phyloP scores from a whole-genome alignment of 2,888 invertebrate genomes.

The Agrenia bidenticulata region DNA sequence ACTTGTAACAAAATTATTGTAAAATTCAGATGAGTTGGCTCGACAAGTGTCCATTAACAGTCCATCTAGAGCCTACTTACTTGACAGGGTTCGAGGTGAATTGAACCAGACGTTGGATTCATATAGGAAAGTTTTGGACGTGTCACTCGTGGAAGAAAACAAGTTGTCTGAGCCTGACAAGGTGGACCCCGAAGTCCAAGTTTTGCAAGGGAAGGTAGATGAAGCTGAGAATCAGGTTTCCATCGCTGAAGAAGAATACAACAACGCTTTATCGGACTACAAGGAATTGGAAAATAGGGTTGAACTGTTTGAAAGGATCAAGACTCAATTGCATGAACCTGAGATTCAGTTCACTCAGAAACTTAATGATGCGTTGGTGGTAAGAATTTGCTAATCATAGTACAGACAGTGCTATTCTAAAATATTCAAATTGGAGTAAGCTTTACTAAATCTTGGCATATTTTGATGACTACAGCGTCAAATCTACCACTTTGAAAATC shows the following conservation, averaged over 20 bases:
- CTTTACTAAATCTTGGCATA: background rate
- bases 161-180: slow-evolving; percentile 5
- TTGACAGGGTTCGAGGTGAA: slow-evolving; percentile 33
- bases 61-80: slow-evolving; percentile 28
- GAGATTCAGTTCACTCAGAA: slow-evolving; percentile 28
- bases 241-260: slow-evolving; percentile 18
- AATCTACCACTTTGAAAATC: slow-evolving; percentile 32
- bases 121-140: slow-evolving; percentile 26
- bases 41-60: slow-evolving; percentile 28
- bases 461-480: slow-evolving; percentile 31
- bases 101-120: slow-evolving; percentile 32
- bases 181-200: slow-evolving; percentile 29
- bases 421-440: background rate
- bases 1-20: too few species aligned
- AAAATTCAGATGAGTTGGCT: slow-evolving; percentile 28
- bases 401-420: too few species aligned
- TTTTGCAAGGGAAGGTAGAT: slow-evolving; percentile 23
- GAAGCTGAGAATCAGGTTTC: slow-evolving; percentile 16
- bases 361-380: slow-evolving; percentile 30
- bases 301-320: slow-evolving; percentile 32
- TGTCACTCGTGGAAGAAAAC: slow-evolving; percentile 27
- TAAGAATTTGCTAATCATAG: background rate
- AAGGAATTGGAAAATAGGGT: slow-evolving; percentile 31
- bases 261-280: slow-evolving; percentile 28
- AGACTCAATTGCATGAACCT: slow-evolving; percentile 25